Evolutionary conservation across 2,888 invertebrate species (phyloP).

Genomic region (Coleophora deauratella): DNA sequence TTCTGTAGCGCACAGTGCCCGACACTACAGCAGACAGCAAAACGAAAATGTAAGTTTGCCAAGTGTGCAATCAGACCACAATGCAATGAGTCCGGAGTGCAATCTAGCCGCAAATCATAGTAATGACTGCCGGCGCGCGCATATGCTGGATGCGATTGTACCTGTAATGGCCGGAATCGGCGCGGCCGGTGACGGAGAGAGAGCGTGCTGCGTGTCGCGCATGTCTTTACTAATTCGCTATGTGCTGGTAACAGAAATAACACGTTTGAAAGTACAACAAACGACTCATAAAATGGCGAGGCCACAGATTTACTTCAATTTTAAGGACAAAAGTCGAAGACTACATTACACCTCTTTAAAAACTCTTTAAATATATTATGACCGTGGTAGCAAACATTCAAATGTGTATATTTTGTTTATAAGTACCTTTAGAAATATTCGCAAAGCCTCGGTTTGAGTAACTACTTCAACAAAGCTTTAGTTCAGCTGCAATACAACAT

Average conservation of each 20-base stretch:
- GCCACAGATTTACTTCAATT: too few species aligned
- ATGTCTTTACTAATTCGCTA: not conserved
- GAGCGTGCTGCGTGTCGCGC: not conserved
- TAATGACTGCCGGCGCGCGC: slow-evolving; percentile 12
- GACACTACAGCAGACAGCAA: slow-evolving; percentile 3
- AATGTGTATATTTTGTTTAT: too few species aligned
- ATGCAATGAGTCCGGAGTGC: slow-evolving; percentile 11
- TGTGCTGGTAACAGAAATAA: not conserved
- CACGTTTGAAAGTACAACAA: not conserved
- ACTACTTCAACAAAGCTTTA: too few species aligned
- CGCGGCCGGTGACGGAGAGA: not conserved
- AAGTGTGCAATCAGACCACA: slow-evolving; percentile 15
- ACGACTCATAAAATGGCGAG: too few species aligned
- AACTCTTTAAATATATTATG: too few species aligned
- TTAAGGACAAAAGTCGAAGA: too few species aligned
- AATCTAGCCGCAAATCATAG: slow-evolving; percentile 15
- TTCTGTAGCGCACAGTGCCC: too few species aligned
- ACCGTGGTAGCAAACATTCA: too few species aligned
- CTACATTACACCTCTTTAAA: too few species aligned
- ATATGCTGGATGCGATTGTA: slow-evolving; percentile 15
- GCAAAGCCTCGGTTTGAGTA: too few species aligned
- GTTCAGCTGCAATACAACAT: too few species aligned
- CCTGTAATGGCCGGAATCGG: slow-evolving; percentile 15
- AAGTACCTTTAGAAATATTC: too few species aligned
- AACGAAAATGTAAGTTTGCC: slow-evolving; percentile 18